Evolutionary conservation across 2,888 invertebrate species (phyloP), one percentile per base, ranked within the genome.

Genomic region (Ctena decussata): DNA sequence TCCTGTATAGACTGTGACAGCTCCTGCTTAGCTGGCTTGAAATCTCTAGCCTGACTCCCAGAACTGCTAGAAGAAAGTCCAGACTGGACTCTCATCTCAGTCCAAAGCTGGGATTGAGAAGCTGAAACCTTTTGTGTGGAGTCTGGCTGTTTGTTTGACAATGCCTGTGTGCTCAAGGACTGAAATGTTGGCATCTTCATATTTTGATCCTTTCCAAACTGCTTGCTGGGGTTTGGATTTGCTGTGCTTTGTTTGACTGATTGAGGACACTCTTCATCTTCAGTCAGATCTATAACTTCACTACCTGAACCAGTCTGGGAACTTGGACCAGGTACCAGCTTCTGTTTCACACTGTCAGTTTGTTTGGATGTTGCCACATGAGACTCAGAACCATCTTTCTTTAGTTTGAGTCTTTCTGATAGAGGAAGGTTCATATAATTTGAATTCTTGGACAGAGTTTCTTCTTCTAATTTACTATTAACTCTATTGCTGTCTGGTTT

Each of bases 281-380:
- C 81, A 21, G 84, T 90, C 24, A 90, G 57, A 82, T 89, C 88
- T 73, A 91, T 90, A n/a, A 90, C 65, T 5, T 88, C 89, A 35
- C 73, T 21, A 0, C 21, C 80, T 24, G 80, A 77, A 57, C 69
- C 70, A 77, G 76, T 71, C 65, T 41, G 21, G 27, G 49, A 74
- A 6, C 18, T 30, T 24, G 39, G 35, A 37, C 72, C 24, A 79
- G n/a, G 72, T 70, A 8, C 46, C 11, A 44, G 27, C 24, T 74
- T 79, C 3, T 46, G n/a, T 37, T 65, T 65, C 27, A 18, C 35
- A 32, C 21, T n/a, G 21, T 3, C 21, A 21, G 18, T 46, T 46
- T 46, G 15, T 2, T 46, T 5, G 46, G 46, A 30, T 18, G 44
- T 24, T 39, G 30, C 39, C 12, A n/a, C 24, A 11, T 30, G 32